A percentile compares a stretch with the other conserved stretches of the same genome.
These are phyloP conservation scores for Phragmatobia fuliginosa DNA, from an alignment of 2,888 invertebrate genomes.

Conservation along the genomic window DNA sequence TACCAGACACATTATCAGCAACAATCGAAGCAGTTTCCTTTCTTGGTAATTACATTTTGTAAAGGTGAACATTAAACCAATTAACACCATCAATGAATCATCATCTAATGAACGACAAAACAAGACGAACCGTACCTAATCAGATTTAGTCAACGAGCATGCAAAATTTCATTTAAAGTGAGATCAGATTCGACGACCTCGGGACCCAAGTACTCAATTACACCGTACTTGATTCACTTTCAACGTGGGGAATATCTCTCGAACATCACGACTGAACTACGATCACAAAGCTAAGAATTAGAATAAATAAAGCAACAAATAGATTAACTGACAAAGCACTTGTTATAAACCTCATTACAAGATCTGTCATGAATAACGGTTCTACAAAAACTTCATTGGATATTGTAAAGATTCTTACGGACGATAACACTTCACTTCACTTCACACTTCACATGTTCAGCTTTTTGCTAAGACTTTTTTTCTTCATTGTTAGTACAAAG, in stretches of 20 bases:
- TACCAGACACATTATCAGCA: not conserved
- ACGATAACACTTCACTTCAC: constrained; percentile 12
- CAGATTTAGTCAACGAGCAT: constrained; percentile 43
- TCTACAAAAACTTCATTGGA: not conserved
- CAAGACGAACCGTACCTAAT: constrained; percentile 52
- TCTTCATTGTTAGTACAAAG: constrained; percentile 10
- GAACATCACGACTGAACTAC: not conserved
- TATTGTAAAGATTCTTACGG: not conserved
- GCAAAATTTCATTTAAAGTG: constrained; percentile 52
- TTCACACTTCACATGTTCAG: not conserved
- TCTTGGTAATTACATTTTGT: constrained; percentile 8
- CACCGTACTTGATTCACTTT: not conserved
- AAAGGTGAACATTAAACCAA: constrained; percentile 11
- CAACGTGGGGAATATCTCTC: not conserved
- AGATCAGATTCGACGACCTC: constrained; percentile 48
- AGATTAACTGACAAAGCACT: not conserved
- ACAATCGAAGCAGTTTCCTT: not conserved
- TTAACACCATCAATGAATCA: not conserved
- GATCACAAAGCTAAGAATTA: not conserved
- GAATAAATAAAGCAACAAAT: not conserved
- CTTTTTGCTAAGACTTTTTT: not conserved
- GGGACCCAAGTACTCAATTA: not conserved
- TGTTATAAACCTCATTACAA: not conserved
- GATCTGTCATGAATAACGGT: not conserved
- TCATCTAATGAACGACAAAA: constrained; percentile 12